phyloP scores from a whole-genome alignment of 2,113 vertebrate genomes.

The Atractosteus spatula region DNA sequence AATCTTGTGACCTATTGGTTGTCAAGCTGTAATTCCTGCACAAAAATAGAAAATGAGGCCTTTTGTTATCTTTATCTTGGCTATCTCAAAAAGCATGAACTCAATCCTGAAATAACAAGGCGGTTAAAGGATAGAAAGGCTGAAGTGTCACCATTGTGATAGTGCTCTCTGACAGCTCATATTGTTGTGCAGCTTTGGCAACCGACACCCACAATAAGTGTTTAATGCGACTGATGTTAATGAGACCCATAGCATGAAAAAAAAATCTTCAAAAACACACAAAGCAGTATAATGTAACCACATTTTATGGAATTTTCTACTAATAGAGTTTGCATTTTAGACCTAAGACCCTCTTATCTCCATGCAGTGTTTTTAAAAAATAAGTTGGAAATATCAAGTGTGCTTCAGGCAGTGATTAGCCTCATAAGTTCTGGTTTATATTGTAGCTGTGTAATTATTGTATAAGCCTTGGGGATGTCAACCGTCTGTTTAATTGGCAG shows the following conservation, averaged over 20 bases:
- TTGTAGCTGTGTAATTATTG: slow-evolving; percentile 50
- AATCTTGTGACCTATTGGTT: no score
- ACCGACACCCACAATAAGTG: slow-evolving; percentile 1
- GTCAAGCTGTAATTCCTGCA: no score
- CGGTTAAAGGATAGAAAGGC: no score
- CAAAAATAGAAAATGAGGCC: no score
- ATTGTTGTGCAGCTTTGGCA: no score
- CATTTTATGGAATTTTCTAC: no score
- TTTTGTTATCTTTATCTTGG: no score
- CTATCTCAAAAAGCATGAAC: no score
- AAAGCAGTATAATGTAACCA: slow-evolving; percentile 14
- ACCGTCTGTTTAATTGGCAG: slow-evolving; percentile 35
- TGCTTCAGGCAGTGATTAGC: slow-evolving; percentile 52
- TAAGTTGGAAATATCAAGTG: slow-evolving; percentile 34
- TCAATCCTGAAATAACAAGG: no score
- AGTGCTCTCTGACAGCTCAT: no score
- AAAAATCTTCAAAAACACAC: slow-evolving; percentile 55
- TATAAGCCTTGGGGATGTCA: slow-evolving; percentile 49
- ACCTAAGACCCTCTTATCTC: not conserved
- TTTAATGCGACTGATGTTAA: slow-evolving; percentile 56
- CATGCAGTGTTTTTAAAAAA: slow-evolving; percentile 31
- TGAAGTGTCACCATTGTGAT: no score
- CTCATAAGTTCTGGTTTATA: slow-evolving; percentile 52
- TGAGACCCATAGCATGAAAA: slow-evolving; percentile 55
- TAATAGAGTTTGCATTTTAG: not conserved